phyloP scores from a whole-genome alignment of 2,888 invertebrate species.

The Sesia apiformis region DNA sequence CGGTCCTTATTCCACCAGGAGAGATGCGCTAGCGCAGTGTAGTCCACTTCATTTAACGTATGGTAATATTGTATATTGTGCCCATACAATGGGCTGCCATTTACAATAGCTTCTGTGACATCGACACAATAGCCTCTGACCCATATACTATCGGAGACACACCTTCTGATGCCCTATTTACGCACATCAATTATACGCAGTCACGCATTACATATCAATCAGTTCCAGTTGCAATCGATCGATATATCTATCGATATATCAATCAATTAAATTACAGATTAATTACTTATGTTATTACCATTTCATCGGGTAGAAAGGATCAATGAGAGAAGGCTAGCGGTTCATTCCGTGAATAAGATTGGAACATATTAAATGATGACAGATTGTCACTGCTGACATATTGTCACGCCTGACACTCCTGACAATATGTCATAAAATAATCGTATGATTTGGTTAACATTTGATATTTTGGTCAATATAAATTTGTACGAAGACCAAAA shows the following conservation, averaged over 20 bases:
- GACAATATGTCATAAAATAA: too few species aligned
- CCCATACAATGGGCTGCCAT: constrained; percentile 27
- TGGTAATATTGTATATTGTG: constrained; percentile 33
- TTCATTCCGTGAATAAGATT: too few species aligned
- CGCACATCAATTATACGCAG: constrained; percentile 1
- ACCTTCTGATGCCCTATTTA: constrained; percentile 54
- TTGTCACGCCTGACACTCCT: too few species aligned
- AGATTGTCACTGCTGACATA: too few species aligned
- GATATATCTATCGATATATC: neutral
- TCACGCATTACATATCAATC: neutral
- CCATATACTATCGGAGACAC: constrained; percentile 39
- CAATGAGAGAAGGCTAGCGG: too few species aligned
- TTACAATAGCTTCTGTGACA: constrained; percentile 47
- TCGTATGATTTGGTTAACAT: too few species aligned
- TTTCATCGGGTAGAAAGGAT: too few species aligned
- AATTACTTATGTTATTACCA: too few species aligned
- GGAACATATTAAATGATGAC: too few species aligned
- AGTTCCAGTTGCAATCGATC: neutral
- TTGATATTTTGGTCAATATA: too few species aligned
- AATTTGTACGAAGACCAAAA: too few species aligned
- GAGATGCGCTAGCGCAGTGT: constrained; percentile 2
- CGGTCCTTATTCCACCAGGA: constrained; percentile 1
- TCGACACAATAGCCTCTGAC: constrained; percentile 44
- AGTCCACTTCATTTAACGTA: constrained; percentile 17
- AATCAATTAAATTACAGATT: neutral